Percentiles rank a stretch among this genome's conserved stretches.
These are phyloP conservation scores for Girardinus metallicus DNA, from an alignment of 2,797 vertebrate species.

Conservation along the genomic window DNA sequence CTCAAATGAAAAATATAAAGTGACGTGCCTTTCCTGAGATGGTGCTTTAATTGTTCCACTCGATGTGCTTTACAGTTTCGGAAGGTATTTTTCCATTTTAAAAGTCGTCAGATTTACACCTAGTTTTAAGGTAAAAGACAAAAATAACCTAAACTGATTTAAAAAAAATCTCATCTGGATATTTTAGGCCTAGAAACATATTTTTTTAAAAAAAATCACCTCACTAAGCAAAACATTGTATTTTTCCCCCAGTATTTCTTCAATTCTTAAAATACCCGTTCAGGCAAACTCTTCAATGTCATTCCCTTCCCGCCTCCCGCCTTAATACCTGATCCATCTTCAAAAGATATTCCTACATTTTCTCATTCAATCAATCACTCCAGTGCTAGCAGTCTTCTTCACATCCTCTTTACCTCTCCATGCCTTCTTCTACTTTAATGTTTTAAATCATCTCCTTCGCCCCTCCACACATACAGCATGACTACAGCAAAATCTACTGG, in stretches of 20 bases:
- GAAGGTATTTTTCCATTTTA: neutral
- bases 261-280: constrained; percentile 28
- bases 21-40: neutral
- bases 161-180: neutral
- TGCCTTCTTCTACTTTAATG: constrained; percentile 39
- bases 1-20: neutral
- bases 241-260: constrained; percentile 26
- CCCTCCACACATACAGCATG: constrained; percentile 39
- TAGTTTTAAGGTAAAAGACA: neutral
- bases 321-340: constrained; percentile 16
- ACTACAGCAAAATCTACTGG: constrained; percentile 77
- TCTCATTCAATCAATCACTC: constrained; percentile 52
- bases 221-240: neutral
- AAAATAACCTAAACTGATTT: neutral
- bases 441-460: constrained; percentile 46
- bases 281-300: constrained; percentile 21
- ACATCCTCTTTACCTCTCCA: constrained; percentile 66
- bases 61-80: neutral
- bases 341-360: constrained; percentile 60
- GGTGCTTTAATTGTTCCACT: neutral
- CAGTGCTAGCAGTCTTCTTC: constrained; percentile 51
- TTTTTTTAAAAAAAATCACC: neutral
- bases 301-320: constrained; percentile 16
- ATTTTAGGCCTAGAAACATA: neutral
- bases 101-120: neutral